A percentile compares a stretch with the other conserved stretches of the same genome.
These are phyloP conservation scores for Chelonia mydas DNA, from an alignment of 2,797 vertebrate genomes.

Conservation along the genomic window DNA sequence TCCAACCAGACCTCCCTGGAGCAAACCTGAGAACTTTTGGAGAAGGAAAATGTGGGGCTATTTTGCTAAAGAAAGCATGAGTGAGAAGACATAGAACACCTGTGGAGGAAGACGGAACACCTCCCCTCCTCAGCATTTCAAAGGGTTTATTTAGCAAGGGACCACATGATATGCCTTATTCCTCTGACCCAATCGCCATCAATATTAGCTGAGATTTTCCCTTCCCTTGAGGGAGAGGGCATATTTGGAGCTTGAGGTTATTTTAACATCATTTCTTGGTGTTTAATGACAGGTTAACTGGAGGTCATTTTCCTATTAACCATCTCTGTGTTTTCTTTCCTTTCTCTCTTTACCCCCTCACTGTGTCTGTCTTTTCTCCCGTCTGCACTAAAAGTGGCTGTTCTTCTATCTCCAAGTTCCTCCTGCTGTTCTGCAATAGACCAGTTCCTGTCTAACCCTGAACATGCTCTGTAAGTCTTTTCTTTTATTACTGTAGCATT, in stretches of 20 bases:
- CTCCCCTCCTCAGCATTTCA: background rate
- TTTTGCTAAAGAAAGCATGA: background rate
- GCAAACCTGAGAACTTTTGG: background rate
- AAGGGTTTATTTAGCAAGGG: background rate
- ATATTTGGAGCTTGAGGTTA: background rate
- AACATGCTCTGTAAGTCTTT: constrained; percentile 81
- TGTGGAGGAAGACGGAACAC: background rate
- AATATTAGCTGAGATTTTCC: background rate
- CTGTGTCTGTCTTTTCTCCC: constrained; percentile 71
- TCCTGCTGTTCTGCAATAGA: constrained; percentile 97
- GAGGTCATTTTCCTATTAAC: constrained; percentile 69
- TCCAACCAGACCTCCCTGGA: background rate
- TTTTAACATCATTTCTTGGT: background rate
- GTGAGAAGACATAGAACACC: background rate
- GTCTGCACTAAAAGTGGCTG: constrained; percentile 87
- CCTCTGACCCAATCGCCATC: background rate
- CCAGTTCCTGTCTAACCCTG: constrained; percentile 93
- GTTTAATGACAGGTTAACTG: background rate
- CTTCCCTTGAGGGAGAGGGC: background rate
- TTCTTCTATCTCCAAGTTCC: constrained; percentile 94
- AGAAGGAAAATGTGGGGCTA: background rate
- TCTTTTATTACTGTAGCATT: constrained; percentile 66
- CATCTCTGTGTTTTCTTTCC: constrained; percentile 69
- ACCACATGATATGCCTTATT: background rate
- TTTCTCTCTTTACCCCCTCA: constrained; percentile 56